phyloP scores from a whole-genome alignment of 2,113 vertebrate species.

The Ariopsis seemanni region DNA sequence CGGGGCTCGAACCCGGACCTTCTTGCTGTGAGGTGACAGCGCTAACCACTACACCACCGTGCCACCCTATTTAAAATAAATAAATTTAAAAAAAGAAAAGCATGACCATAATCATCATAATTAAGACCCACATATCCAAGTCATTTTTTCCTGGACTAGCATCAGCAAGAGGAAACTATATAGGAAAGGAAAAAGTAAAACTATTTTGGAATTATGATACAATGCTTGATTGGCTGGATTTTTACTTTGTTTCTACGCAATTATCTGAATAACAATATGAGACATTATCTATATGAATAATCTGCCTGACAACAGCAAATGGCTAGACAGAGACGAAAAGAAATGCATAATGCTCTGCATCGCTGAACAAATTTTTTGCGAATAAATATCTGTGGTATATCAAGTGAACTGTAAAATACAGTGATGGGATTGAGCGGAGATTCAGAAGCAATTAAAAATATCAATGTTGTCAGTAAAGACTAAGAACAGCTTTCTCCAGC shows the following conservation, averaged over 20 bases:
- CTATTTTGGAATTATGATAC: too few relatives aligned
- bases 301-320: background rate
- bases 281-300: too few relatives aligned
- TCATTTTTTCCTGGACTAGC: background rate
- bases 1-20: too few relatives aligned
- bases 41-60: too few relatives aligned
- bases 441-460: background rate
- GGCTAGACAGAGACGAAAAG: background rate
- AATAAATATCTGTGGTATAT: background rate
- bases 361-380: background rate
- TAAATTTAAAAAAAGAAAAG: too few relatives aligned
- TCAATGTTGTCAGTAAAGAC: background rate
- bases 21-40: too few relatives aligned
- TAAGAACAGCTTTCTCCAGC: background rate
- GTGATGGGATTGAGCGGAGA: background rate
- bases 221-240: background rate
- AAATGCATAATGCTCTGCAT: background rate
- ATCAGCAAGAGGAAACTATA: background rate
- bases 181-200: too few relatives aligned
- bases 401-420: too few relatives aligned
- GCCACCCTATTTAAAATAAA: too few relatives aligned
- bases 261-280: too few relatives aligned
- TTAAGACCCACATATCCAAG: too few relatives aligned
- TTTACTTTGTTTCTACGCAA: background rate
- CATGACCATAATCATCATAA: too few relatives aligned